Evolutionary conservation across 2,888 invertebrate genomes (phyloP), one percentile per base, ranked within the genome.

Genomic region (Bembecia ichneumoniformis): DNA sequence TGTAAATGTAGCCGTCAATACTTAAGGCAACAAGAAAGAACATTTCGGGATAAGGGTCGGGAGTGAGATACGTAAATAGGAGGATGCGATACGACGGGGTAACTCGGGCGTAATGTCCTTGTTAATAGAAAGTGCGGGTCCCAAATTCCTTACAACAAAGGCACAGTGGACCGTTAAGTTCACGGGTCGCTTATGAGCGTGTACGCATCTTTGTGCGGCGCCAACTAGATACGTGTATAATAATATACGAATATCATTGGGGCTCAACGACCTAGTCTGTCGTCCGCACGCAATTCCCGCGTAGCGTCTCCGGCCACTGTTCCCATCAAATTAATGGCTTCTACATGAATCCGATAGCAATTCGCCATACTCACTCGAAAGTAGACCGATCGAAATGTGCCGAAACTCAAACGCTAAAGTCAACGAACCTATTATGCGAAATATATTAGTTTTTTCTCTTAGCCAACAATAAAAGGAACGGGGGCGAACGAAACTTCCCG

Each of bases 261-360:
- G 15, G 35, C 35, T 35, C 47, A 51, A 46, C 40, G 53, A 13
- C 50, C 49, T 34, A 14, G 50, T 46, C 45, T 48, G 50, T 48
- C 47, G 40, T 55, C 61, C 58, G 62, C 59, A 54, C 62, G 58
- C 59, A 60, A 62, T 64, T 47, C 49, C 58, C 60, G 36, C 49
- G 35, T 43, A 51, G 47, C 47, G 55, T 52, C 53, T 50, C 63
- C 58, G 61, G 62, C 58, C 67, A 68, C 71, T 64, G 71, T 64
- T 68, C 66, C 66, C 62, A 59, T 57, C 60, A 64, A 66, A 68
- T 68, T 70, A 68, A 68, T 70, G 62, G 59, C 59, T 57, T 60
- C 66, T 63, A 62, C 64, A 62, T 62, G 61, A 62, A 70, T 68
- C 64, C 67, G 63, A 61, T 56, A 63, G 63, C 62, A 59, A 68